Evolutionary conservation across 2,888 invertebrate genomes (phyloP), one percentile per base, ranked within the genome.

Genomic region (Megamerina dolium): DNA sequence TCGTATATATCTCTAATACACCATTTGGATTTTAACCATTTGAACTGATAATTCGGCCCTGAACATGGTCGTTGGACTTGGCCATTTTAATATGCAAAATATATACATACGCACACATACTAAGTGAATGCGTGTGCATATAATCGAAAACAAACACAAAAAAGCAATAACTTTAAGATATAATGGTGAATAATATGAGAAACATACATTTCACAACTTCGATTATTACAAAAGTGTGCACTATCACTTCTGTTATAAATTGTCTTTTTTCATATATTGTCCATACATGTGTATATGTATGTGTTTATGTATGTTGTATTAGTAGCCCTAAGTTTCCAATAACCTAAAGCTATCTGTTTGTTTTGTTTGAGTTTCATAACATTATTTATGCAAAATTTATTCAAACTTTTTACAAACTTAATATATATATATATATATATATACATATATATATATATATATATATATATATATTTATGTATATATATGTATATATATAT

Each of bases 51-150:
- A 47, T 31, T 38, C 49, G 56, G 56, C 59, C 61, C 61, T 61
- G 61, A 61, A 60, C 59, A 49, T 61, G 60, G 59, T 59, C 59
- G 56, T 58, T 61, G 59, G 60, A 59, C 58, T 61, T 56, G 58
- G 57, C 42, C 40, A 49, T 51, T 49, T 49, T 43, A 21, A 46
- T 27, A n/a, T n/a, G n/a, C n/a, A n/a, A n/a, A n/a, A n/a, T n/a
- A n/a, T n/a, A n/a, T n/a, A n/a, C n/a, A n/a, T n/a, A n/a, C n/a
- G n/a, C n/a, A n/a, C n/a, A n/a, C n/a, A n/a, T n/a, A n/a, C n/a
- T n/a, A n/a, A n/a, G n/a, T n/a, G n/a, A n/a, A n/a, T n/a, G n/a
- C n/a, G n/a, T n/a, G n/a, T n/a, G n/a, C n/a, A n/a, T n/a, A n/a
- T n/a, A n/a, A n/a, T n/a, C n/a, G n/a, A n/a, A n/a, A n/a, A n/a